Base-by-base conservation (phyloP, 2,113 vertebrate species). In the Clinocottus analis region DNA sequence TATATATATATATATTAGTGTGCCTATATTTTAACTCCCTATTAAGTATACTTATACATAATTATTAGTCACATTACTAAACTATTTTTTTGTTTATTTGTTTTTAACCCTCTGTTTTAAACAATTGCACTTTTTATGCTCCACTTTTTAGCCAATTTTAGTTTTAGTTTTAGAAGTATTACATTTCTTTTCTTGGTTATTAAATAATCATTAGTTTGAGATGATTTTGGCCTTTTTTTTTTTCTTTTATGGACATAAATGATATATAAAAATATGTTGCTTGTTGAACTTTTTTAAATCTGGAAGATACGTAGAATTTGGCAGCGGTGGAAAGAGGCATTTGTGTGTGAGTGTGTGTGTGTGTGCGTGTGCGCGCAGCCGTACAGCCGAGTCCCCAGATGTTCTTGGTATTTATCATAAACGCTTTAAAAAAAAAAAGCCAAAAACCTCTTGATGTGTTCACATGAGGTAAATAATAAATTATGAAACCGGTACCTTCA, bases 321-420 rank as follows among this genome's bases (percentile, higher is more conserved):
- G 63, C 41, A 64, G 55, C 76, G 53, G 39, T 45, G 31, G 31
- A 73, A 71, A 71, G 64, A 80, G 69, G 47, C 6, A 0, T 25
- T 72, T 77, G 84, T 75, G 31, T 74, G 45, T 27, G 59, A n/a
- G n/a, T 51, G 63, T 65, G 23, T 29, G 27, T 23, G 53, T 64
- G 72, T 63, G n/a, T 39, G 69, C 60, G 69, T 45, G 66, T 69
- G 33, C 35, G 59, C 37, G 21, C 19, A 37, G 53, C 55, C 6
- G 21, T 37, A 23, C 62, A 53, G 47, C 17, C 5, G 73, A 85
- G 45, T 63, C 62, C 66, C 58, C 80, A 83, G 83, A 85, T 89
- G 79, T 83, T 81, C 29, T 72, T 33, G 39, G 37, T 72, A 66
- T 86, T 29, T 65, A 2, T 61, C 25, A n/a, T 13, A 4, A 71